These are phyloP conservation scores for Falcaria lacertinaria DNA, from an alignment of 2,888 invertebrate genomes.

Conservation along the genomic window DNA sequence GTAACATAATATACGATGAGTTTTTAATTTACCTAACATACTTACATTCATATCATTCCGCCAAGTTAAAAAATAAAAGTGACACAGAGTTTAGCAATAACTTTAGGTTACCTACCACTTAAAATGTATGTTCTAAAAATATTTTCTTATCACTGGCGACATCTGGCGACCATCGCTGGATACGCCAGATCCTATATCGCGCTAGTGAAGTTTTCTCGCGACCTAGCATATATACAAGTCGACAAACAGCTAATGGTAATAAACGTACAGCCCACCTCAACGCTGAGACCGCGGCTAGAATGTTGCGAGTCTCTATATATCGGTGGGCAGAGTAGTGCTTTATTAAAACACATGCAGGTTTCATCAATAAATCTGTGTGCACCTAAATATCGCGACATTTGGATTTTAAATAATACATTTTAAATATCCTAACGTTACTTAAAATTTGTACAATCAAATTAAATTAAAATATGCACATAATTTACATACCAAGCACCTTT, in stretches of 20 bases:
- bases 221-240: neutral
- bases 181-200: neutral
- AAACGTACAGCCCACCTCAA: neutral
- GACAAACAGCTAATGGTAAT: no score
- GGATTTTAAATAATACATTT: no score
- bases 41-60: no score
- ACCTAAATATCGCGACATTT: constrained; percentile 56
- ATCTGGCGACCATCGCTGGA: neutral
- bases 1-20: no score
- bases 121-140: neutral
- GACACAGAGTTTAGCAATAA: no score
- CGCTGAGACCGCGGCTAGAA: neutral
- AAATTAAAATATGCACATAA: no score
- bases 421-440: no score
- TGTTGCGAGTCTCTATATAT: neutral
- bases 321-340: constrained; percentile 52
- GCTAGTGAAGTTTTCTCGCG: neutral
- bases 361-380: constrained; percentile 53
- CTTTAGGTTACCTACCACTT: no score
- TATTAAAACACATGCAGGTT: constrained; percentile 62
- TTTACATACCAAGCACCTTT: no score
- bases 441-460: no score
- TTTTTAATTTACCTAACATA: no score
- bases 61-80: no score
- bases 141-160: neutral